A percentile compares a stretch with the other conserved stretches of the same genome.
Evolutionary conservation across 2,888 invertebrate species (phyloP).

Genomic region (Eulithis testata): DNA sequence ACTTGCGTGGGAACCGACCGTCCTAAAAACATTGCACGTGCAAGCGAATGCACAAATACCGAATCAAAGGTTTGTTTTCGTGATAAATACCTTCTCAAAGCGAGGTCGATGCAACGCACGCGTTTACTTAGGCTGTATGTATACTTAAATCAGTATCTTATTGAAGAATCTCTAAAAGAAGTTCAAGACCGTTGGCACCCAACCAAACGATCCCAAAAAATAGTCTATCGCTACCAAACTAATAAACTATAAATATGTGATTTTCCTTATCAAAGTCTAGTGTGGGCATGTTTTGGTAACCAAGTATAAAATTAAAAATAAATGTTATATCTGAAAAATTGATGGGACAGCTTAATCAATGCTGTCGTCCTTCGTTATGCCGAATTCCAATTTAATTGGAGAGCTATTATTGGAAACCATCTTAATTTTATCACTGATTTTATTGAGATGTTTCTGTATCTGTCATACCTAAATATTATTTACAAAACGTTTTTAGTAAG

Average conservation of each 20-base stretch:
- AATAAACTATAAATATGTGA: not conserved
- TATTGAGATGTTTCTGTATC: constrained; percentile 7
- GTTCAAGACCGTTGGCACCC: too few species aligned
- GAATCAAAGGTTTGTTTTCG: constrained; percentile 32
- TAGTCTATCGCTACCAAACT: too few species aligned
- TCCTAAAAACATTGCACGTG: constrained; percentile 55
- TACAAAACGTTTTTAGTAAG: not conserved
- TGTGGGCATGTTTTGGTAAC: constrained; percentile 5
- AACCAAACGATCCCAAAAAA: too few species aligned
- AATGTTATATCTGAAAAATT: constrained; percentile 41
- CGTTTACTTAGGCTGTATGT: not conserved
- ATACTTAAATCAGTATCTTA: too few species aligned
- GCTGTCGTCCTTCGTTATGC: constrained; percentile 52
- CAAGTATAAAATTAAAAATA: constrained; percentile 15
- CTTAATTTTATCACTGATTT: constrained; percentile 20
- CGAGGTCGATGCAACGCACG: constrained; percentile 20
- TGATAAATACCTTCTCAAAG: constrained; percentile 21
- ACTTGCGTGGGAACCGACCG: constrained; percentile 68
- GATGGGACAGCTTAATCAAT: constrained; percentile 49
- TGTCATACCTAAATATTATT: not conserved
- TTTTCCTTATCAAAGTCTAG: constrained; percentile 7
- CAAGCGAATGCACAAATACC: constrained; percentile 43
- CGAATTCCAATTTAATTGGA: constrained; percentile 57
- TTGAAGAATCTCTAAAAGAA: too few species aligned
- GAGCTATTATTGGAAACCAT: constrained; percentile 50